Evolutionary conservation across 2,113 vertebrate genomes (phyloP), one percentile per base, ranked within the genome.

Genomic region (Sturnus vulgaris): DNA sequence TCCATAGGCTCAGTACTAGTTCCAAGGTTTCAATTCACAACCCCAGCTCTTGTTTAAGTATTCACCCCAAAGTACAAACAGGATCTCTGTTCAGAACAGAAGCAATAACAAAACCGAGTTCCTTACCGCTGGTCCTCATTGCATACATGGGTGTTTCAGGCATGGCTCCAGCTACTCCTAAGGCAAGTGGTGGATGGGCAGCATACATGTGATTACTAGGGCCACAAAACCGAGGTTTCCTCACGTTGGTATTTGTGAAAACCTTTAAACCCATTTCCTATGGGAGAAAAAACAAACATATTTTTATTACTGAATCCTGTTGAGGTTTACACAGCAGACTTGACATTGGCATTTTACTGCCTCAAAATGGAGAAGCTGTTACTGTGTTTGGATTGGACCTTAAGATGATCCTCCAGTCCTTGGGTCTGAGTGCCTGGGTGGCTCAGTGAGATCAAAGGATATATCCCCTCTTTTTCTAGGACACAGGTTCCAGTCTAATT

Each of bases 121-220:
- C 15, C 66, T 46, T 96, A 97, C 94, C 85, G 0, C 15, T 33
- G 73, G 23, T 7, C 70, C 84, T 91, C 89, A 80, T 49, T 28
- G 31, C 61, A 31, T 25, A 19, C n/a, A 64, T 12, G 17, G 65
- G 4, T 35, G 15, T 1, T 27, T 2, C 70, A 35, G n/a, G 0
- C 27, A 40, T 6, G 35, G 1, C 4, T 68, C 0, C 0, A 17
- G 30, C 1, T 31, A 1, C 2, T 39, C 0, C 11, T 3, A 31
- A 0, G 42, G 0, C 5, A 4, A 0, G 0, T 59, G 0, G 1
- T 15, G 0, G 2, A 37, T 2, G 7, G 7, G 0, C 0, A 8
- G 4, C 0, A 40, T 40, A 20, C 3, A 2, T 4, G 4, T 1
- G 15, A 37, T 30, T 46, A 4, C 15, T 4, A 3, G 25, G 8